Percentiles rank a stretch among this genome's conserved stretches.
Evolutionary conservation across 2,113 vertebrate genomes (phyloP).

Genomic region (Hippocampus guttulatus): DNA sequence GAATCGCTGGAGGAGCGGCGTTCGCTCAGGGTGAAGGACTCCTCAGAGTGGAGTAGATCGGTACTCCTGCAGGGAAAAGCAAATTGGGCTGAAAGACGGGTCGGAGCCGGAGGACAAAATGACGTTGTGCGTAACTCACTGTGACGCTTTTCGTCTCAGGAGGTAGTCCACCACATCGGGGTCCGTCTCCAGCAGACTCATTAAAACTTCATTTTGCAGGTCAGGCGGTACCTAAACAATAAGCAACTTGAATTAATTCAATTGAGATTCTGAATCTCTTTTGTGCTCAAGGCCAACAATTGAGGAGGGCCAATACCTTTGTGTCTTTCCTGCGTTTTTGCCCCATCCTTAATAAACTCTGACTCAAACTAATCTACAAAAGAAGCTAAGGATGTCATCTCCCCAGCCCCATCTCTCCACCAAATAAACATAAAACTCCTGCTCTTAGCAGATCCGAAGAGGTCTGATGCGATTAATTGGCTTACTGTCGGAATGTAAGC

Average conservation of each 20-base stretch:
- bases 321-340: slow-evolving; percentile 3
- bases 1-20: slow-evolving; percentile 89
- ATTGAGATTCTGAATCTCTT: not conserved
- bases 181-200: slow-evolving; percentile 90
- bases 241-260: not conserved
- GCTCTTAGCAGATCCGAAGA: slow-evolving; percentile 6
- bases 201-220: slow-evolving; percentile 91
- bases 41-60: slow-evolving; percentile 79
- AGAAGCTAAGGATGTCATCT: slow-evolving; percentile 31
- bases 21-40: slow-evolving; percentile 80
- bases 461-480: slow-evolving; percentile 40
- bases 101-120: too few relatives aligned
- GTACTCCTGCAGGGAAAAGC: slow-evolving; percentile 75
- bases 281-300: not conserved
- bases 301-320: not conserved
- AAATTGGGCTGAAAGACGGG: not conserved
- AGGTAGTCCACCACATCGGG: slow-evolving; percentile 95
- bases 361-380: slow-evolving; percentile 29
- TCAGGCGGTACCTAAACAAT: slow-evolving; percentile 83
- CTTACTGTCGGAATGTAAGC: slow-evolving; percentile 48
- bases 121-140: slow-evolving; percentile 59
- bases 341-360: slow-evolving; percentile 14
- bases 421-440: not conserved
- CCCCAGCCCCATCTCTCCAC: not conserved
- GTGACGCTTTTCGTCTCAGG: slow-evolving; percentile 91